phyloP scores from a whole-genome alignment of 2,888 invertebrate genomes.

The Branchipolynoe longqiensis region DNA sequence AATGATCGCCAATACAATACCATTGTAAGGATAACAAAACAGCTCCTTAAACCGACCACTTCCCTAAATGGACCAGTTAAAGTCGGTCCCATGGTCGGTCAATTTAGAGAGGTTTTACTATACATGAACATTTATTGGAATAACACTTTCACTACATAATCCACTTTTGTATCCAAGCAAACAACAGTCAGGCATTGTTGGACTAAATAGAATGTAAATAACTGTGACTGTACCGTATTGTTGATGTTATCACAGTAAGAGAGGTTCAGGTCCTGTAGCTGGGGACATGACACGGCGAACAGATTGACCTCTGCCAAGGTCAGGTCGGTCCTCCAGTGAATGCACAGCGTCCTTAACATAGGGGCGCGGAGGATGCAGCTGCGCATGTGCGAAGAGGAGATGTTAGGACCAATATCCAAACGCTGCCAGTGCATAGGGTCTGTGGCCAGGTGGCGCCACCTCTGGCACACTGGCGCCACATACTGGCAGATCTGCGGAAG shows the following conservation, averaged over 20 bases:
- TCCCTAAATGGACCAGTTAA: no score
- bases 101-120: no score
- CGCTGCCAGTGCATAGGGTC: constrained; percentile 50
- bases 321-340: constrained; percentile 36
- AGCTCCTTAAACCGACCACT: no score
- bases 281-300: neutral
- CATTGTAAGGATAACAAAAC: no score
- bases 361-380: constrained; percentile 2
- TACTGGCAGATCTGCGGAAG: constrained; percentile 1
- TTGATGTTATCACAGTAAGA: constrained; percentile 41
- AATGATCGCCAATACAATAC: no score
- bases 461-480: constrained; percentile 6
- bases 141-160: no score
- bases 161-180: no score
- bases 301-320: neutral
- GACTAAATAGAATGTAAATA: no score
- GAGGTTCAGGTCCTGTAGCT: constrained; percentile 11
- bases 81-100: no score
- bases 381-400: neutral
- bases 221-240: no score
- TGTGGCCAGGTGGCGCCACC: neutral
- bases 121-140: no score
- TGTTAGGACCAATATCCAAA: neutral
- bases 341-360: neutral
- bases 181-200: no score